Evolutionary conservation across 2,113 vertebrate species (phyloP), one percentile per base, ranked within the genome.

Genomic region (Larimichthys crocea): DNA sequence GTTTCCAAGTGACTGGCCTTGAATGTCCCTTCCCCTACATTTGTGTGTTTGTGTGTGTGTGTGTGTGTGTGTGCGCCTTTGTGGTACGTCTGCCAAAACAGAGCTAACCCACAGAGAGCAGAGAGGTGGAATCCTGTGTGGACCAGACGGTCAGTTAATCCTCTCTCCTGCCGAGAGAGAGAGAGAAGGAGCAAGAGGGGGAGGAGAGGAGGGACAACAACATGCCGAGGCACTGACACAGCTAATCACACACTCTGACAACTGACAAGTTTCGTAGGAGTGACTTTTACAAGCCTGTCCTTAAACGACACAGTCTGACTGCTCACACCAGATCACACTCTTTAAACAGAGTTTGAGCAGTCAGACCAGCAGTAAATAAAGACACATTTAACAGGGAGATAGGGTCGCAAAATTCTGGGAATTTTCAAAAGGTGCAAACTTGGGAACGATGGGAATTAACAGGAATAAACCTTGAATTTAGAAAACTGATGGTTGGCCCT

Each of bases 121-220:
- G 79, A 77, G 77, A 83, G 65, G 61, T 44, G 65, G 81, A 84
- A 80, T 90, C 84, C 83, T 83, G 83, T 63, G 29, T 17, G 69
- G 49, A 82, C 40, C 92, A 92, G 93, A 93, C 88, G 74, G 80
- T 66, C 75, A 42, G 82, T 75, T 92, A 92, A 92, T 92, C 91
- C 89, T 24, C 64, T 84, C 75, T 66, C 73, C 61, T 63, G 81
- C 69, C 74, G 64, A 57, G 71, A 49, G 68, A 40, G 78, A 49
- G 68, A 40, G 80, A 82, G 87, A 78, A 76, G 35, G 56, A 57
- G 69, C 29, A 52, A 69, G 35, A 8, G 80, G 84, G 87, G 80
- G 79, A 44, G 90, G 85, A 56, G 72, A 46, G 4, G 56, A 57
- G 70, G 44, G 56, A 69, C 61, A 50, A 76, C 74, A 80, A 83